Percentiles rank a stretch among this genome's conserved stretches.
Conservation (phyloP, 1,140 invertebrate species). For the Lethocerus indicus region DNA sequence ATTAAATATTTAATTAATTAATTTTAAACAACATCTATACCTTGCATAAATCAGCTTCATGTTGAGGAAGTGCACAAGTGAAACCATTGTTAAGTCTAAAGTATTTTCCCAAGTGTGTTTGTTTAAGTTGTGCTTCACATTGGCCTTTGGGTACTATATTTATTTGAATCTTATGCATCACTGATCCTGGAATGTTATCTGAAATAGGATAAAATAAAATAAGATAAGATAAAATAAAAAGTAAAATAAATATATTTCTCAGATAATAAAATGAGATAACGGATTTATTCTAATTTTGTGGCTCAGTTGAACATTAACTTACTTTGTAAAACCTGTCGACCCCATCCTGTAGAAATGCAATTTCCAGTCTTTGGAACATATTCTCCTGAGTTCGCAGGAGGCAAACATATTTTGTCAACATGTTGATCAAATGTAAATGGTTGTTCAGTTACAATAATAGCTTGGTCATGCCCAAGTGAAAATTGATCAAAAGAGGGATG, state of each 20-base stretch:
- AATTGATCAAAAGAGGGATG: conserved; percentile 52
- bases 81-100: conserved; percentile 27
- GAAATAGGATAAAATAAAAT: conserved; percentile 3
- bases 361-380: conserved; percentile 28
- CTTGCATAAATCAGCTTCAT: conserved; percentile 27
- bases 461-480: conserved; percentile 47
- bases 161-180: conserved; percentile 55
- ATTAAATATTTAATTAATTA: conserved; percentile 30
- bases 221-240: neutral
- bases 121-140: conserved; percentile 29
- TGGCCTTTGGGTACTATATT: conserved; percentile 37
- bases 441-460: conserved; percentile 47
- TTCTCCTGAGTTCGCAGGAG: conserved; percentile 22
- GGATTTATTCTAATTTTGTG: neutral
- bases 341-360: conserved; percentile 67
- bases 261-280: neutral
- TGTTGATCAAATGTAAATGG: conserved; percentile 40
- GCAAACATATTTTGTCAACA: conserved; percentile 55
- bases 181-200: conserved; percentile 49
- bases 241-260: neutral
- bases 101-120: conserved; percentile 23
- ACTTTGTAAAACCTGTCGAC: conserved; percentile 59
- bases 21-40: conserved; percentile 20
- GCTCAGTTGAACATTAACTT: conserved; percentile 21
- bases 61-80: conserved; percentile 30